Percentiles rank a stretch among this genome's conserved stretches.
Conservation (phyloP, 53 echinoderm and acorn worm genomes). For the Pentamera pediparva region DNA sequence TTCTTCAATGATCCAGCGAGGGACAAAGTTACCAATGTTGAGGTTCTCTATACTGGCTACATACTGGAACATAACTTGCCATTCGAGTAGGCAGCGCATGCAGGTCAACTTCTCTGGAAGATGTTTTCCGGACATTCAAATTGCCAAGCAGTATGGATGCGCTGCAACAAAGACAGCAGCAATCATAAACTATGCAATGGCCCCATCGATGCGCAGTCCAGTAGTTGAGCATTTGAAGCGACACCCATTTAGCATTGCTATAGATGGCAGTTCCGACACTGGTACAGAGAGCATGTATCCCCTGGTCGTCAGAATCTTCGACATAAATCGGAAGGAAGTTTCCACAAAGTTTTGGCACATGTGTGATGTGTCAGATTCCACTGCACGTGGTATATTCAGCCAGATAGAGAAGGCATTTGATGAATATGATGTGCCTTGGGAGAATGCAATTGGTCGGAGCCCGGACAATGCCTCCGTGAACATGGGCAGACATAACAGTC, state of each 20-base stretch:
- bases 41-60: constrained; percentile 18
- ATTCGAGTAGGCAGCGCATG: constrained; percentile 26
- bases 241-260: neutral
- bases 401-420: constrained; percentile 1
- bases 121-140: constrained; percentile 42
- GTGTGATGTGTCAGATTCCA: constrained; percentile 4
- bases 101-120: constrained; percentile 32
- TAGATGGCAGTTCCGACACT: constrained; percentile 19
- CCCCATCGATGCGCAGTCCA: neutral
- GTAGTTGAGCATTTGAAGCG: neutral
- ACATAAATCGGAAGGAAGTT: constrained; percentile 1
- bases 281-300: constrained; percentile 25
- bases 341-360: constrained; percentile 5
- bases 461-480: neutral
- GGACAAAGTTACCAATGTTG: constrained; percentile 10
- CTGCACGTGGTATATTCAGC: neutral
- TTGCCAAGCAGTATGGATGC: constrained; percentile 11
- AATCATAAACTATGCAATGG: neutral
- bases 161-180: constrained; percentile 2
- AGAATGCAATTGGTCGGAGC: neutral
- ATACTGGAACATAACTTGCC: constrained; percentile 40
- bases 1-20: neutral
- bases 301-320: constrained; percentile 17
- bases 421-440: neutral
- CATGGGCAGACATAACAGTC: constrained; percentile 7